Conservation (phyloP, 2,888 invertebrate genomes). For the Phortica okadai region DNA sequence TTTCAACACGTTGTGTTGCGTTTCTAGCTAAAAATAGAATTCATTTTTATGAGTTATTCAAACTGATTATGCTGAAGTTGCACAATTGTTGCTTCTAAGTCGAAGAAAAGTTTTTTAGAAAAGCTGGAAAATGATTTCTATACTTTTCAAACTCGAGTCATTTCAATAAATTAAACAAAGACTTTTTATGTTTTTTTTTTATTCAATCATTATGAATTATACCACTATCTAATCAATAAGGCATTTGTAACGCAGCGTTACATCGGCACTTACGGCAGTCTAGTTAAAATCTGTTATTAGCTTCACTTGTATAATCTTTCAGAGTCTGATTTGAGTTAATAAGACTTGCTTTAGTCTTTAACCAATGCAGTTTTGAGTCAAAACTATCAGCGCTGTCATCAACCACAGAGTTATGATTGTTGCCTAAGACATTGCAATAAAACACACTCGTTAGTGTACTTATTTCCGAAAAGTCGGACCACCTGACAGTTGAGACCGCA, state of each 20-base stretch:
- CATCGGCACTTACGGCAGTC: too few species aligned
- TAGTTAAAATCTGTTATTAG: too few species aligned
- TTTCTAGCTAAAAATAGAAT: constrained; percentile 36
- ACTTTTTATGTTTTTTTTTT: too few species aligned
- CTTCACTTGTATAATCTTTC: too few species aligned
- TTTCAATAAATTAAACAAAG: too few species aligned
- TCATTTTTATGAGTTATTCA: constrained; percentile 9
- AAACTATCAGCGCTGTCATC: background rate
- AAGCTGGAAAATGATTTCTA: background rate
- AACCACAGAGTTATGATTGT: background rate
- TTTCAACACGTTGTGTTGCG: constrained; percentile 58
- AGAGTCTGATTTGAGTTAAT: background rate
- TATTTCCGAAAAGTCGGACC: constrained; percentile 50
- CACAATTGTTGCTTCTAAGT: background rate
- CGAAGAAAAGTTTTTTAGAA: background rate
- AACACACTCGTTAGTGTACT: background rate
- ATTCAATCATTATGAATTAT: too few species aligned
- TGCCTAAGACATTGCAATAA: background rate
- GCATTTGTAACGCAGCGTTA: too few species aligned
- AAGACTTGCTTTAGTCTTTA: too few species aligned
- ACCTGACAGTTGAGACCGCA: constrained; percentile 55
- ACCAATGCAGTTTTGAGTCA: background rate
- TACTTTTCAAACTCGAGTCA: too few species aligned
- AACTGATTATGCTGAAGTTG: constrained; percentile 3
- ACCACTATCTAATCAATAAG: too few species aligned